Percentiles rank a stretch among this genome's conserved stretches.
Conservation (phyloP, 2,113 vertebrate genomes). For the Paedocypris sp. region DNA sequence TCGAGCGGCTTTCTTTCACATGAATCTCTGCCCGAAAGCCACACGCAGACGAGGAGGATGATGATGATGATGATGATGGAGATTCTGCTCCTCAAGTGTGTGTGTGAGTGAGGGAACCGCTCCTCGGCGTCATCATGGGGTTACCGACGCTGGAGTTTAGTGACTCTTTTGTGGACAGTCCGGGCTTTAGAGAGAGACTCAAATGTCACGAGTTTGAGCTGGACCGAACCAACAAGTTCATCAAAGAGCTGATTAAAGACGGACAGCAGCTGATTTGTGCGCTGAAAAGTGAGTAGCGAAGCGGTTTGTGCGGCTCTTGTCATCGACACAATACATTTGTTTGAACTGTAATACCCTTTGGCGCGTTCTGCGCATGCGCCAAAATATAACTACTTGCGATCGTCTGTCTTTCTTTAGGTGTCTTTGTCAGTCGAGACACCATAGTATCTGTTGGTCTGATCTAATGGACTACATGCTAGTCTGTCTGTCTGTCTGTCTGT, state of each 20-base stretch:
- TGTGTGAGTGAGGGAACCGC: background rate
- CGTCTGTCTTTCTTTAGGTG: too few species aligned
- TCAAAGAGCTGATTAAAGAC: constrained; percentile 92
- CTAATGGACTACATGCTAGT: too few species aligned
- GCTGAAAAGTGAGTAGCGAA: constrained; percentile 80
- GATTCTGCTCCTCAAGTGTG: background rate
- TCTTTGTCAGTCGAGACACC: too few species aligned
- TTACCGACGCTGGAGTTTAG: constrained; percentile 93
- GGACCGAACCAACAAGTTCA: constrained; percentile 92
- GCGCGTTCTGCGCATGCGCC: too few species aligned
- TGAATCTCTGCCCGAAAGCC: background rate
- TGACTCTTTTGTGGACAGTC: constrained; percentile 88
- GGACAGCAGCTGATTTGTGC: constrained; percentile 85
- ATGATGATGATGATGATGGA: background rate
- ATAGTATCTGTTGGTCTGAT: too few species aligned
- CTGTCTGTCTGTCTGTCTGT: background rate
- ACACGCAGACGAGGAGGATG: background rate
- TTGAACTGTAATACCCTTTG: too few species aligned
- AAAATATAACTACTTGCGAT: too few species aligned
- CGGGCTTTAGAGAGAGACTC: constrained; percentile 86
- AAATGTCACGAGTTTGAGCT: constrained; percentile 91
- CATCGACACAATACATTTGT: background rate
- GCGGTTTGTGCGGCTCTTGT: too few species aligned
- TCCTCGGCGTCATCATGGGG: constrained; percentile 65
- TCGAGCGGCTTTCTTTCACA: constrained; percentile 20